Evolutionary conservation across 2,888 invertebrate species (phyloP).

Genomic region (Platycheirus rosarum): DNA sequence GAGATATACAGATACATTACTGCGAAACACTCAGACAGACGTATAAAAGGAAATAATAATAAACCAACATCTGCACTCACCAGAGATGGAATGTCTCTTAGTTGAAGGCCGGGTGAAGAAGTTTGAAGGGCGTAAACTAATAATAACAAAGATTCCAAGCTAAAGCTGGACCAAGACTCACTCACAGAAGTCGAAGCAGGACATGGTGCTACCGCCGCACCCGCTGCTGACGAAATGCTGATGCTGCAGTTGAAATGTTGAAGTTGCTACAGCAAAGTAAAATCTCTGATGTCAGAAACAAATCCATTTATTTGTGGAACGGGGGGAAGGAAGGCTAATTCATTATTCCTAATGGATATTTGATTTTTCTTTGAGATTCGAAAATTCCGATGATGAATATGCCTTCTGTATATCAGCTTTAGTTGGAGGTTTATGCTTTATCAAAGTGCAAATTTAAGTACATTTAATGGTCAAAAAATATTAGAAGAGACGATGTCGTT

Average conservation of each 20-base stretch:
- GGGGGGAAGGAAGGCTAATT: slow-evolving; percentile 50
- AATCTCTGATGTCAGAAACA: background rate
- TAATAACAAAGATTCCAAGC: slow-evolving; percentile 19
- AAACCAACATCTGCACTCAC: too few species aligned
- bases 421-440: background rate
- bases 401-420: background rate
- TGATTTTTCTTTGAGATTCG: slow-evolving; percentile 39
- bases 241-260: slow-evolving; percentile 9
- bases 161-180: background rate
- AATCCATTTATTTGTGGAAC: background rate
- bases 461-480: too few species aligned
- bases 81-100: background rate
- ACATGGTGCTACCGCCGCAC: background rate
- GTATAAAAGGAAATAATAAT: slow-evolving; percentile 1
- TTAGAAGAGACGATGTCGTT: too few species aligned
- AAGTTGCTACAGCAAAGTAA: background rate
- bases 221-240: background rate
- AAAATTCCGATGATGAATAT: slow-evolving; percentile 17
- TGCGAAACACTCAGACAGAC: slow-evolving; percentile 1
- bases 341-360: slow-evolving; percentile 71
- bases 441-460: background rate
- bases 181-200: background rate
- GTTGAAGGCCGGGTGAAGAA: background rate
- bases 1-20: background rate
- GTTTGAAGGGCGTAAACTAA: slow-evolving; percentile 6